phyloP scores from a whole-genome alignment of 2,888 invertebrate genomes.

The Laothoe populi region DNA sequence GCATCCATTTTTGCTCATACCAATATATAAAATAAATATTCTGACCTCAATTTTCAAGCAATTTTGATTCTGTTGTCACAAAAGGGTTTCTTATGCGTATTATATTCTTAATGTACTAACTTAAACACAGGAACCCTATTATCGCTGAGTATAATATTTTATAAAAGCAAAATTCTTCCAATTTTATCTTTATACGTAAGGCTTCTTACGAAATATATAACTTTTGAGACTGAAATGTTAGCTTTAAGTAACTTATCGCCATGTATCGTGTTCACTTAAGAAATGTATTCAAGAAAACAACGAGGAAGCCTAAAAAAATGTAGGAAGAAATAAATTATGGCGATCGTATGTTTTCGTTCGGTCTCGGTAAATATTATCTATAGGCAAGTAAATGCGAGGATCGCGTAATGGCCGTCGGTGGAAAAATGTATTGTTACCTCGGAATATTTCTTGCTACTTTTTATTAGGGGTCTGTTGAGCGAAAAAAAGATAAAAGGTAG shows the following conservation, averaged over 20 bases:
- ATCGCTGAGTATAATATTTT: neutral
- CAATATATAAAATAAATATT: too few species aligned
- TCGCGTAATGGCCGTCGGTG: constrained; percentile 19
- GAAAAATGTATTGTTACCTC: constrained; percentile 24
- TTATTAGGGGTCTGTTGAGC: constrained; percentile 20
- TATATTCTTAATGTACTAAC: too few species aligned
- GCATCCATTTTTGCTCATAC: too few species aligned
- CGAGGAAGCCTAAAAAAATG: constrained; percentile 30
- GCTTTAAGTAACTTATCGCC: neutral
- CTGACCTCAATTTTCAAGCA: too few species aligned
- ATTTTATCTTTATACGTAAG: neutral
- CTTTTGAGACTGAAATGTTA: neutral
- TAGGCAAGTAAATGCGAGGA: constrained; percentile 23
- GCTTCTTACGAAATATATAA: neutral
- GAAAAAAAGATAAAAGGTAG: constrained; percentile 21
- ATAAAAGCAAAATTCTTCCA: neutral
- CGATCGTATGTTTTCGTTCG: constrained; percentile 23
- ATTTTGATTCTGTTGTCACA: too few species aligned
- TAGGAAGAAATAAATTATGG: constrained; percentile 27
- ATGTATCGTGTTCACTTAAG: constrained; percentile 30
- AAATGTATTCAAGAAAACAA: constrained; percentile 31
- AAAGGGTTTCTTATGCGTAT: too few species aligned
- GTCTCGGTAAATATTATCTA: constrained; percentile 25
- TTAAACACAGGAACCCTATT: too few species aligned
- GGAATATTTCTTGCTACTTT: constrained; percentile 21